Conservation (phyloP, 1,140 invertebrate species). For the Cryptotermes secundus region DNA sequence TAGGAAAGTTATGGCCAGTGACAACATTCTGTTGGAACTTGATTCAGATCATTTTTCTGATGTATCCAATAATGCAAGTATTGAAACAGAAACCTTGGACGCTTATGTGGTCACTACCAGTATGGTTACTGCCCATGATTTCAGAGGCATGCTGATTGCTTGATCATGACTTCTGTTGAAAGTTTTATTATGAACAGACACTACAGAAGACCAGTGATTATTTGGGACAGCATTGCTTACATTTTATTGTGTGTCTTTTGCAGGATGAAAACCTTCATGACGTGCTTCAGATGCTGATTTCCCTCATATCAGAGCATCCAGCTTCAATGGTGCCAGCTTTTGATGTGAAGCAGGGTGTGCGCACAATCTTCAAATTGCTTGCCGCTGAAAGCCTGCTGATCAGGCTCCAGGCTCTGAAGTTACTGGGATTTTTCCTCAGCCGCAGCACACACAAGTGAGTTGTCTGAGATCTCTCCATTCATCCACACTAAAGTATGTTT, state of each 20-base stretch:
- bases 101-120: too few species aligned
- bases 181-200: too few species aligned
- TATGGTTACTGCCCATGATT: too few species aligned
- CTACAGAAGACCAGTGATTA: too few species aligned
- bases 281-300: conserved; percentile 95
- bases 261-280: conserved; percentile 98
- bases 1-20: too few species aligned
- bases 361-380: conserved; percentile 95
- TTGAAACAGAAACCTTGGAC: too few species aligned
- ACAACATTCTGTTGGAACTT: too few species aligned
- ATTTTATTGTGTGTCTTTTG: conserved; percentile 40
- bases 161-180: too few species aligned
- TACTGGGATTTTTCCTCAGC: conserved; percentile 93
- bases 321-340: conserved; percentile 98
- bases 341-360: conserved; percentile 93
- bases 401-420: conserved; percentile 90
- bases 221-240: too few species aligned
- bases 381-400: conserved; percentile 94
- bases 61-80: too few species aligned
- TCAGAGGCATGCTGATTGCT: too few species aligned
- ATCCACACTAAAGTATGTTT: conserved; percentile 6
- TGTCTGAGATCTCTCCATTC: background rate
- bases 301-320: conserved; percentile 96
- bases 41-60: too few species aligned
- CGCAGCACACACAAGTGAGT: conserved; percentile 91